Percentiles rank a stretch among this genome's conserved stretches.
Evolutionary conservation across 53 echinoderm and acorn worm species (phyloP).

Genomic region (Actinopyga echinites): DNA sequence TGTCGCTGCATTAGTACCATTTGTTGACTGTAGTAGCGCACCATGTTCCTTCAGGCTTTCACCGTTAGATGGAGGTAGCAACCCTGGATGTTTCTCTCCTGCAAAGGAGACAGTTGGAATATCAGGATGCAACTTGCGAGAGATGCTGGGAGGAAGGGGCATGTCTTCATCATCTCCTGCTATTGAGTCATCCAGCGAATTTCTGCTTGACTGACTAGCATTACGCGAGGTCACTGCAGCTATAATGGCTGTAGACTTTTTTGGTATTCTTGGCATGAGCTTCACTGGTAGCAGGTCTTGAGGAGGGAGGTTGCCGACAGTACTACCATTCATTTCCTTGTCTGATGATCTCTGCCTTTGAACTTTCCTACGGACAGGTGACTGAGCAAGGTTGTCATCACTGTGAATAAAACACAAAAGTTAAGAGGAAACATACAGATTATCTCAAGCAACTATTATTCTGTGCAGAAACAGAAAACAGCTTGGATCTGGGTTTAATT

Average conservation of each 20-base stretch:
- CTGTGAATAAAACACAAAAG: too few relatives aligned
- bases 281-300: slow-evolving; percentile 4
- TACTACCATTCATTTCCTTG: too few relatives aligned
- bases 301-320: background rate
- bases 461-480: too few relatives aligned
- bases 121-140: slow-evolving; percentile 5
- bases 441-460: too few relatives aligned
- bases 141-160: background rate
- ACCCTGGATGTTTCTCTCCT: background rate
- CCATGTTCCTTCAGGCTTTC: background rate
- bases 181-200: too few relatives aligned
- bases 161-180: background rate
- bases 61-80: background rate
- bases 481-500: too few relatives aligned
- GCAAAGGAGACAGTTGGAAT: background rate
- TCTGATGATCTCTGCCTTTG: too few relatives aligned
- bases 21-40: background rate
- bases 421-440: too few relatives aligned
- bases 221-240: too few relatives aligned
- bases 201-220: background rate
- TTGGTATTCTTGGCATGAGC: slow-evolving; percentile 22
- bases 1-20: background rate
- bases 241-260: background rate
- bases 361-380: too few relatives aligned
- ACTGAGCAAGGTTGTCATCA: too few relatives aligned